Evolutionary conservation across 2,888 invertebrate species (phyloP), one percentile per base, ranked within the genome.

Genomic region (Drosophila paracracens): DNA sequence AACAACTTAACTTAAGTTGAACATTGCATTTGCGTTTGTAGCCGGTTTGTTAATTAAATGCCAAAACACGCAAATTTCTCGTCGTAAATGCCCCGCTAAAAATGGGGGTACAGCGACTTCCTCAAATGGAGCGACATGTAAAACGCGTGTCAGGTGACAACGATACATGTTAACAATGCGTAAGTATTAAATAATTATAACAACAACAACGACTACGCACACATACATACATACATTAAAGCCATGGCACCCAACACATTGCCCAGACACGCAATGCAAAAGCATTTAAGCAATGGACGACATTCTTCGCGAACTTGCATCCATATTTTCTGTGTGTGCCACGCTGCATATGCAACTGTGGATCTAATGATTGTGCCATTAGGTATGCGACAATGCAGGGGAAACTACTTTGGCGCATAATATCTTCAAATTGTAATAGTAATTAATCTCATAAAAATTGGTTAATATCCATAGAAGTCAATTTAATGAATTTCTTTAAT

Each of bases 121-220:
- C 82, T 82, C 84, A 68, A 82, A 82, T 79, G 84, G 81, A 67
- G 81, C 74, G 82, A 81, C 84, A 84, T 84, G 79, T 84, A 84
- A 81, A 84, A 84, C 84, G 82, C 82, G 79, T 84, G 85, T 82
- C 85, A 82, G 67, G 76, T 76, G 83, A 79, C 83, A 80, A 74
- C 82, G 75, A 76, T 81, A 81, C 81, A 77, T 86, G 83, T 83
- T 86, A 83, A 86, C 86, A 86, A 83, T 86, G 86, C 81, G 83
- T 86, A 82, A 82, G 82, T 82, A 86, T 86, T 83, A 83, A 86
- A 83, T 83, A 83, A 83, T 86, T 83, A 76, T 81, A 86, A 69
- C 59, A 36, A 21, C 56, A 57, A 11, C 58, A 52, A 46, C 59
- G 56, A 38, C 43, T 51, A 60, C 57, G 54, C 48, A 27, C 31